Conservation (phyloP, 2,888 invertebrate species). For the Dasypogon diadema region DNA sequence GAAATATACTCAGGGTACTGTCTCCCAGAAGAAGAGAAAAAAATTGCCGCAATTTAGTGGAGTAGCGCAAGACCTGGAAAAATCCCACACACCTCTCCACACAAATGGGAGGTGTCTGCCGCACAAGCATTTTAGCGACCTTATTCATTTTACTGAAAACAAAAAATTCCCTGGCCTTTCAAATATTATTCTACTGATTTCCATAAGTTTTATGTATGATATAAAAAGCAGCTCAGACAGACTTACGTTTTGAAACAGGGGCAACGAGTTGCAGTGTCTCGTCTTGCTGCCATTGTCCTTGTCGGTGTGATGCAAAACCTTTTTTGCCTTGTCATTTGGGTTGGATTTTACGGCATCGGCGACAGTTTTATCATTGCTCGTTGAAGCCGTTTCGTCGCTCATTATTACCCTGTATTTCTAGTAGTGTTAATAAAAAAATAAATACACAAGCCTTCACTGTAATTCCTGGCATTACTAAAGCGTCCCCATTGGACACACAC, state of each 20-base stretch:
- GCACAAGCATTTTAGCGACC: background rate
- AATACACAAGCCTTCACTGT: conserved; percentile 17
- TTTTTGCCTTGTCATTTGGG: conserved; percentile 38
- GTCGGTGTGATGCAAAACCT: conserved; percentile 11
- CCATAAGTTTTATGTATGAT: background rate
- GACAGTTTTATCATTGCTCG: background rate
- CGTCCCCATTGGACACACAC: conserved; percentile 19
- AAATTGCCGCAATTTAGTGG: too few species aligned
- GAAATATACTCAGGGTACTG: too few species aligned
- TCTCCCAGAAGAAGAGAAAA: too few species aligned
- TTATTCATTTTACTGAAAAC: background rate
- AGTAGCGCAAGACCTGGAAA: background rate
- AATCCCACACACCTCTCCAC: background rate
- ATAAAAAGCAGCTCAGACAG: conserved; percentile 8
- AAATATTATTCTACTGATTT: conserved; percentile 3
- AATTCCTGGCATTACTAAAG: conserved; percentile 35
- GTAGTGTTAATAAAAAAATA: background rate
- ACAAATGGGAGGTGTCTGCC: background rate
- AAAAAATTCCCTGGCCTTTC: background rate
- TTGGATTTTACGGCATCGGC: conserved; percentile 14
- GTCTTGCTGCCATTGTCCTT: conserved; percentile 46
- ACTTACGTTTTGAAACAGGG: conserved; percentile 55
- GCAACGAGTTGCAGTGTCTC: conserved; percentile 57
- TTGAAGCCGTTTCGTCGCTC: background rate
- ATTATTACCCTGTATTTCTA: conserved; percentile 12